A percentile compares a stretch with the other conserved stretches of the same genome.
phyloP scores from a whole-genome alignment of 2,797 vertebrate species.

The Periparus ater region DNA sequence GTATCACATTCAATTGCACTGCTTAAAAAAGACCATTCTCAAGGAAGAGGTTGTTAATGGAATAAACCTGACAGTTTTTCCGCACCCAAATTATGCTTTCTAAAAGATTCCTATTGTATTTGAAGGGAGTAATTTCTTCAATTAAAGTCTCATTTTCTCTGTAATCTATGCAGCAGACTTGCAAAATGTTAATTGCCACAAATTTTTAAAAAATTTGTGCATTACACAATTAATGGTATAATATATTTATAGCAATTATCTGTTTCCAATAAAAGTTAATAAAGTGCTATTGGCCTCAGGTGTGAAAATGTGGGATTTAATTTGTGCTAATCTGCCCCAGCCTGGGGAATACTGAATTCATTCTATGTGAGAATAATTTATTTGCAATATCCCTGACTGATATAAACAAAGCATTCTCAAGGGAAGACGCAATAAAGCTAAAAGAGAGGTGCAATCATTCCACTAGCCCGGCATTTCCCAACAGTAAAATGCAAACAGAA shows the following conservation, averaged over 20 bases:
- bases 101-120: background rate
- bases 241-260: constrained; percentile 36
- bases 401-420: constrained; percentile 34
- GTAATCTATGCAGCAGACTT: background rate
- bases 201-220: background rate
- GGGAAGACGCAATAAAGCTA: constrained; percentile 34
- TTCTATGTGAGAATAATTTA: constrained; percentile 6
- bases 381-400: background rate
- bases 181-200: background rate
- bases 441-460: constrained; percentile 7
- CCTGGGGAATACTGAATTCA: constrained; percentile 16
- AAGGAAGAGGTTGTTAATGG: constrained; percentile 6
- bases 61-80: background rate
- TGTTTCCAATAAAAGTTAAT: constrained; percentile 20
- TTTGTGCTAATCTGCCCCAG: constrained; percentile 36
- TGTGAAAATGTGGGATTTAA: constrained; percentile 47
- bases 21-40: background rate
- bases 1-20: background rate
- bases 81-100: background rate
- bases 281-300: constrained; percentile 34
- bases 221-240: background rate
- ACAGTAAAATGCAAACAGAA: constrained; percentile 3
- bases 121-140: constrained; percentile 17
- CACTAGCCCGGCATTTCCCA: background rate
- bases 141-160: constrained; percentile 45